phyloP scores from a whole-genome alignment of 64 coral and sea anemone species.

The Catalaphyllia jardinei region DNA sequence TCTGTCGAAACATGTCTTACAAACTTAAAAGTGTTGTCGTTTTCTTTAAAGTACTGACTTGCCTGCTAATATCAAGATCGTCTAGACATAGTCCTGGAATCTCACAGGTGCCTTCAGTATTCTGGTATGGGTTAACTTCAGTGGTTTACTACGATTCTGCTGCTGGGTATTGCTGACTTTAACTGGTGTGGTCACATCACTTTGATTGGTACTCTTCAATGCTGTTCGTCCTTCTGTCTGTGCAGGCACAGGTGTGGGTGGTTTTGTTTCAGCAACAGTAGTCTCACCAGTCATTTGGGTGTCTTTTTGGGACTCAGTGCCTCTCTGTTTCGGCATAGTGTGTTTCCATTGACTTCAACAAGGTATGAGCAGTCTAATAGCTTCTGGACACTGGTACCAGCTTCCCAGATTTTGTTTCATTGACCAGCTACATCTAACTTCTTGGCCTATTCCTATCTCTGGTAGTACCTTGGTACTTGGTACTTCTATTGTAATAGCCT shows the following conservation, averaged over 20 bases:
- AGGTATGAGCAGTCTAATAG: slow-evolving; percentile 67
- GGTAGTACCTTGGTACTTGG: slow-evolving; percentile 55
- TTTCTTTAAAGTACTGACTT: too few relatives aligned
- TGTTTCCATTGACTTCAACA: slow-evolving; percentile 49
- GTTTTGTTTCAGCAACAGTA: not conserved
- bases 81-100: too few relatives aligned
- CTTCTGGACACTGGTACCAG: slow-evolving; percentile 54
- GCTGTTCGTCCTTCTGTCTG: not conserved
- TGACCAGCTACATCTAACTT: slow-evolving; percentile 57
- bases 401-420: slow-evolving; percentile 59
- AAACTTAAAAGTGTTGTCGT: too few relatives aligned
- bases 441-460: slow-evolving; percentile 51
- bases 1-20: too few relatives aligned
- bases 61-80: too few relatives aligned
- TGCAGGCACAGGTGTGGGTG: not conserved
- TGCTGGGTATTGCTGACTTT: not conserved
- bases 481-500: slow-evolving; percentile 53
- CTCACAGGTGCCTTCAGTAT: too few relatives aligned
- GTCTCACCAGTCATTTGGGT: too few relatives aligned
- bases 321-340: slow-evolving; percentile 59
- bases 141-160: not conserved
- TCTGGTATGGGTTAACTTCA: not conserved
- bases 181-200: not conserved
- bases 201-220: not conserved
- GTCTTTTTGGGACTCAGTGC: too few relatives aligned